phyloP scores from a whole-genome alignment of 2,797 vertebrate genomes.

The Mormyrus hasselquistii region DNA sequence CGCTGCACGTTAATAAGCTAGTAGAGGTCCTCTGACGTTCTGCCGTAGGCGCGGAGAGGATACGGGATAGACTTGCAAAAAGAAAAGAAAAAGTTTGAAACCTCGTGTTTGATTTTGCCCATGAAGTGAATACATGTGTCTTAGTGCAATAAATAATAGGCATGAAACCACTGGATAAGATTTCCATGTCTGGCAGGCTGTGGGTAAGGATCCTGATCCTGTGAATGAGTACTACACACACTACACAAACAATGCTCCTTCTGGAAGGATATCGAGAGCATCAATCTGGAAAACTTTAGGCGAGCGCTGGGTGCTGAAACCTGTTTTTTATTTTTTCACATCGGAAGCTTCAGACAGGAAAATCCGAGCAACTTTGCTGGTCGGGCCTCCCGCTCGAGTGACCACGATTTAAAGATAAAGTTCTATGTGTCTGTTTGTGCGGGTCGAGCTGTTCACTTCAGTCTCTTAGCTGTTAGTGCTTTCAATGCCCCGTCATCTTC shows the following conservation, averaged over 20 bases:
- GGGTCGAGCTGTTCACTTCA: not conserved
- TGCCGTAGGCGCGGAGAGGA: not conserved
- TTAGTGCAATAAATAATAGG: constrained; percentile 1
- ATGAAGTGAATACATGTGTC: constrained; percentile 27
- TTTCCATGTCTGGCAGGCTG: constrained; percentile 32
- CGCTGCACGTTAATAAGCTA: not conserved
- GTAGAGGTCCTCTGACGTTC: not conserved
- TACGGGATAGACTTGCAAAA: not conserved
- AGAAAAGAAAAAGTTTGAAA: not conserved
- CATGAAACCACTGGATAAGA: not conserved
- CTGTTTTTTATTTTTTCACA: constrained; percentile 27
- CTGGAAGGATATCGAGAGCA: constrained; percentile 46
- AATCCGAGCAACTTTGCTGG: constrained; percentile 55
- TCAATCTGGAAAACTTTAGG: constrained; percentile 37
- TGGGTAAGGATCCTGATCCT: constrained; percentile 30
- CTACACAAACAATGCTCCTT: constrained; percentile 53
- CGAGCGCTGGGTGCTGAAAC: not conserved
- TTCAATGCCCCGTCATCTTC: not conserved
- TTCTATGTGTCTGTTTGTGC: constrained; percentile 46
- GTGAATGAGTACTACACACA: constrained; percentile 31
- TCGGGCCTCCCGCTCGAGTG: constrained; percentile 19
- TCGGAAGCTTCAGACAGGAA: constrained; percentile 46
- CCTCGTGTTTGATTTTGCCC: not conserved
- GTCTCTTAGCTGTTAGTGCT: not conserved
- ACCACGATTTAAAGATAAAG: constrained; percentile 8